Base-by-base conservation (phyloP, 1,140 invertebrate genomes). In the Theocolax elegans region DNA sequence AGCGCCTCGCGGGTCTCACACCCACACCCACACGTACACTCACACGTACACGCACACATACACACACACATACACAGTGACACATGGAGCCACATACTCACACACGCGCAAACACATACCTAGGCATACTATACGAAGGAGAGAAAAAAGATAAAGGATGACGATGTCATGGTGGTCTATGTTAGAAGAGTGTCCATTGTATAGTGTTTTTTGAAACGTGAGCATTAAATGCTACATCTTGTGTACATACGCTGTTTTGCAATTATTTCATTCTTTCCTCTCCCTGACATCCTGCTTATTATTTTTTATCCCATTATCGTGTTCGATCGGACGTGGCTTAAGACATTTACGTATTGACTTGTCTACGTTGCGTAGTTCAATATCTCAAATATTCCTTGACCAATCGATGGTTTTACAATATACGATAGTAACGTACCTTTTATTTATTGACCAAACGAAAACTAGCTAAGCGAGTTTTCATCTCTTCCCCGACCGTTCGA, bases 221-320 rank as follows among this genome's bases (percentile, higher is more conserved):
- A 88, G 87, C 87, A 88, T 88, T 88, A 88, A 88, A 88, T 88
- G 87, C 87, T 88, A 86, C 87, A 88, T 88, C 87, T 88, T 88
- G 87, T 88, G 87, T 88, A 88, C 68, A 80, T 74, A 78, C 71
- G 75, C 66, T 75, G 79, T 80, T 79, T 77, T 71, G 56, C 66
- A 76, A 77, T 80, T 77, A 79, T 79, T 81, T 78, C 48, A 53
- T 73, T 71, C 60, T 53, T 67, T 40, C 44, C 31, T 40, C 1
- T 35, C 6, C 17, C 19, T 38, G 10, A 2, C 7, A 15, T 58
- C 15, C 54, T 35, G 19, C 31, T 58, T 25, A 40, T 67, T 42
- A 10, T 56, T 53, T 17, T 63, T 17, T 66, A 17, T 27, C 40
- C 31, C 25, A 10, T 58, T 10, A 38, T 27, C 25, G 51, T n/a